Conservation (phyloP, 2,797 vertebrate species). For the Myotis pilosus region DNA sequence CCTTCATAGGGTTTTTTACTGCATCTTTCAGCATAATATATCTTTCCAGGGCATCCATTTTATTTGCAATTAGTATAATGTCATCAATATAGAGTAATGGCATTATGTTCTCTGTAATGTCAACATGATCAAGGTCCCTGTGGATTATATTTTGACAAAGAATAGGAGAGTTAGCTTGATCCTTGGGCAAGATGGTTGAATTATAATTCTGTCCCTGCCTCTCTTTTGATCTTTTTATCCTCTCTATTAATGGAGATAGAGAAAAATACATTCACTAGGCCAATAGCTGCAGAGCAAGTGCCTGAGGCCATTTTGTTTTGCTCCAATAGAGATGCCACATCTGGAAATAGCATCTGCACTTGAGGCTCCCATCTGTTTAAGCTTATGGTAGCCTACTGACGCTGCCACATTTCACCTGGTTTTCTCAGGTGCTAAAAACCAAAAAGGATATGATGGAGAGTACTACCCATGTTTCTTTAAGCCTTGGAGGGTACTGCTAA, state of each 20-base stretch:
- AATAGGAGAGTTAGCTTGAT: not conserved
- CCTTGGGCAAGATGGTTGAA: not conserved
- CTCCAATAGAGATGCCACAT: not conserved
- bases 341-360: not conserved
- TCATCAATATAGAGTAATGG: not conserved
- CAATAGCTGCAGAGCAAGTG: not conserved
- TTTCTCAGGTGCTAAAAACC: not conserved
- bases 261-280: not conserved
- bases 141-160: conserved; percentile 2
- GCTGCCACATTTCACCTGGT: not conserved
- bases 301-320: not conserved
- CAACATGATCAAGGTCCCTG: not conserved
- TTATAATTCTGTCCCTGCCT: not conserved
- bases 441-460: not conserved
- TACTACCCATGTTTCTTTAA: not conserved
- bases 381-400: not conserved
- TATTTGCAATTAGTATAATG: not conserved
- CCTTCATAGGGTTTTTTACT: not conserved
- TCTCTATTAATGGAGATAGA: not conserved
- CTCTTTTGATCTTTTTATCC: not conserved
- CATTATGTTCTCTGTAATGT: not conserved
- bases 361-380: not conserved
- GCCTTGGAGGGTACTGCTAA: not conserved
- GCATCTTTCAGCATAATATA: not conserved
- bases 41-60: not conserved